Conservation (phyloP, 2,113 vertebrate species). For the Cnemophilus loriae region DNA sequence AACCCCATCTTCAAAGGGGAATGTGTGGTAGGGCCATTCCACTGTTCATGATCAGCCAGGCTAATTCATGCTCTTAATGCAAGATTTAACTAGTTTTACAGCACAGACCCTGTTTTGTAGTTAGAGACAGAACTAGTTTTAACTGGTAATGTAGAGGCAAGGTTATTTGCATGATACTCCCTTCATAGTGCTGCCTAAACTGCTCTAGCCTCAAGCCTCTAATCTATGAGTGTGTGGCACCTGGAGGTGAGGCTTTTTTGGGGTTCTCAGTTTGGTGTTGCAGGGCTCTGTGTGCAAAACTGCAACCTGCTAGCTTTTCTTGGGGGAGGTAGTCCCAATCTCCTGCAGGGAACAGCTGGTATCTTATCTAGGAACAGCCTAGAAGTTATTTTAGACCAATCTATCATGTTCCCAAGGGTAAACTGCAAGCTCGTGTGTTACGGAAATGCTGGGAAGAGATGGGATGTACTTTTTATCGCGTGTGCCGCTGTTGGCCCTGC, state of each 20-base stretch:
- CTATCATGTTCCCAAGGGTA: not conserved
- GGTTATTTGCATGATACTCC: not conserved
- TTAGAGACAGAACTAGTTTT: not conserved
- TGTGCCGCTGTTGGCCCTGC: accelerated
- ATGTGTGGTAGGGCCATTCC: not conserved
- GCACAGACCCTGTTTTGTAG: not conserved
- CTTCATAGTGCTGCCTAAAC: not conserved
- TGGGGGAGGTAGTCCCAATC: not conserved
- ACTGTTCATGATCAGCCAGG: not conserved
- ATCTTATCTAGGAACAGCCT: not conserved
- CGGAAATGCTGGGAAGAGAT: not conserved
- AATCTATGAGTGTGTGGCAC: not conserved
- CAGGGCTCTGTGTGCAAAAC: not conserved
- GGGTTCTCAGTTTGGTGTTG: not conserved
- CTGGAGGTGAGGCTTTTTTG: not conserved
- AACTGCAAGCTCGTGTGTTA: too few species aligned
- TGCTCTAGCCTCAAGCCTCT: not conserved
- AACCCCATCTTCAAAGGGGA: not conserved
- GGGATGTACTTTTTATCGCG: accelerated
- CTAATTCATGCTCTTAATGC: not conserved
- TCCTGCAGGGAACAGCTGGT: not conserved
- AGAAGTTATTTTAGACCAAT: not conserved
- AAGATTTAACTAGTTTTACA: not conserved
- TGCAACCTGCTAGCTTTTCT: not conserved
- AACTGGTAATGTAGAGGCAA: not conserved